Percentiles rank a stretch among this genome's conserved stretches.
Evolutionary conservation across 2,113 vertebrate species (phyloP).

Genomic region (Carassius auratus): DNA sequence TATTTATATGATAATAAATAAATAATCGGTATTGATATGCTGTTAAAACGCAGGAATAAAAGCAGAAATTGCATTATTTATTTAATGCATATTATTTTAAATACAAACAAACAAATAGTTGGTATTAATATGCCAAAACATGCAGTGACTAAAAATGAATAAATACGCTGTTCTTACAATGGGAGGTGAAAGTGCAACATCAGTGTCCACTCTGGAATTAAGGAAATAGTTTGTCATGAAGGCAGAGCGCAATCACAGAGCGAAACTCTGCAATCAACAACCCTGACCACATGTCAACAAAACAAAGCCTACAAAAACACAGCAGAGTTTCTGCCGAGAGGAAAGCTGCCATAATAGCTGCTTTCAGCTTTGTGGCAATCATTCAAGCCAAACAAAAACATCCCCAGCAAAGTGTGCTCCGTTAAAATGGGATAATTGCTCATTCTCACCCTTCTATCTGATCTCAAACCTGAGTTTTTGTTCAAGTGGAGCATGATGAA

Average conservation of each 20-base stretch:
- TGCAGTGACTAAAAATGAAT: not conserved
- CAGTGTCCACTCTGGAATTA: not conserved
- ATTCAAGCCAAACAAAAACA: not conserved
- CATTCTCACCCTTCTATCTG: conserved; percentile 5
- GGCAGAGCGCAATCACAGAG: not conserved
- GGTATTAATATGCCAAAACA: no score
- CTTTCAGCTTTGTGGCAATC: not conserved
- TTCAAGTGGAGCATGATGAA: not conserved
- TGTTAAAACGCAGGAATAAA: not conserved
- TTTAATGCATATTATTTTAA: no score
- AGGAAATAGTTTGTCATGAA: not conserved
- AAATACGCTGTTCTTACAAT: not conserved
- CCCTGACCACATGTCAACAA: not conserved
- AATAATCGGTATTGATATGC: not conserved
- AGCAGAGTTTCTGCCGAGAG: not conserved
- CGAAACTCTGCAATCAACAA: not conserved
- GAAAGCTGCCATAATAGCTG: conserved; percentile 4
- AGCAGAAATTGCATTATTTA: not conserved
- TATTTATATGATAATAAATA: not conserved
- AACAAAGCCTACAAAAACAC: conserved; percentile 22
- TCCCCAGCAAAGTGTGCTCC: not conserved
- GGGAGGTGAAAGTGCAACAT: not conserved
- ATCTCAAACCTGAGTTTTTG: not conserved
- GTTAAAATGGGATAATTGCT: not conserved
- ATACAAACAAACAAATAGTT: no score